Conservation (phyloP, 2,797 vertebrate genomes). For the Hypotaenidia okinawae region DNA sequence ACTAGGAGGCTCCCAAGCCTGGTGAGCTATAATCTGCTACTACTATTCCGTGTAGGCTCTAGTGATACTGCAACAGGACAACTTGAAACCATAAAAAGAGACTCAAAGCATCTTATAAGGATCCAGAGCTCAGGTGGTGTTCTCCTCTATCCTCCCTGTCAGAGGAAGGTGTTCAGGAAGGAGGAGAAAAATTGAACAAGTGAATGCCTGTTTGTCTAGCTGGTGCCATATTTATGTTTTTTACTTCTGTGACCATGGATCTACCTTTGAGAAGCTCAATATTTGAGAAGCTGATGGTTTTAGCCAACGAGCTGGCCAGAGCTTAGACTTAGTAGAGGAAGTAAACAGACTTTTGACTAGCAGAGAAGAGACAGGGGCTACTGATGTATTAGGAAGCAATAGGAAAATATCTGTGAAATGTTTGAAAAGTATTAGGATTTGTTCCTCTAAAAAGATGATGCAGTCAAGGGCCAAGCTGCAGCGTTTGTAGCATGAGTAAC, state of each 20-base stretch:
- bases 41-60: not conserved
- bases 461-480: no score
- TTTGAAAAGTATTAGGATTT: not conserved
- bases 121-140: not conserved
- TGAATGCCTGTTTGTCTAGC: not conserved
- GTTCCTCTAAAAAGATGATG: not conserved
- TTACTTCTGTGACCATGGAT: not conserved
- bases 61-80: not conserved
- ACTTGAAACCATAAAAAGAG: not conserved
- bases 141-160: not conserved
- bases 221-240: not conserved
- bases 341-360: not conserved
- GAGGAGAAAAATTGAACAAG: not conserved
- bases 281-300: not conserved
- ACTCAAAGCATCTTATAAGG: not conserved
- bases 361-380: not conserved
- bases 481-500: not conserved
- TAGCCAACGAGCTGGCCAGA: not conserved
- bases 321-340: not conserved
- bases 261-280: not conserved
- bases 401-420: not conserved
- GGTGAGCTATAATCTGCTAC: not conserved
- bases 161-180: not conserved
- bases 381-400: not conserved
- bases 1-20: not conserved